Base-by-base conservation (phyloP, 2,888 invertebrate species). In the Trimorus sp. region DNA sequence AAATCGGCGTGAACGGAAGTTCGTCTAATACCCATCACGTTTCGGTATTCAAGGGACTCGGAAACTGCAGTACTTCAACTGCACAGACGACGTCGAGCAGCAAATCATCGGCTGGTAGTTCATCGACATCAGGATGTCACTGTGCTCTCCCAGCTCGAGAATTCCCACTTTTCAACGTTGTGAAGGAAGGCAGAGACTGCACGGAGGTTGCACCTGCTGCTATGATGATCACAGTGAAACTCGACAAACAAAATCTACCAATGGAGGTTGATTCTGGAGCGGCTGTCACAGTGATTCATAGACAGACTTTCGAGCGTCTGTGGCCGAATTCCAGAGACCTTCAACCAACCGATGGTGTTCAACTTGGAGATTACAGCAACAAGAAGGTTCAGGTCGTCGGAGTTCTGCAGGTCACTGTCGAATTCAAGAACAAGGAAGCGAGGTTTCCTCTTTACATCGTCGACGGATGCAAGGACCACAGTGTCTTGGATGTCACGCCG, bases 221-320 rank as follows among this genome's bases (percentile, higher is more conserved):
- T 12, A 1, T 45, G 11, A 45, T 45, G 12, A 12, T 45, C 9
- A 45, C 9, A 2, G 11, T 45, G 45, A 9, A 45, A 45, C 9
- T 45, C 45, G 45, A 45, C 12, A 9, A 45, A 45, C 45, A 45
- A 11, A 45, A 11, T 2, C 11, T 45, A 12, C 12, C 45, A 45
- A 45, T 45, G 12, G 45, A 45, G 45, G 45, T 45, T 12, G 45
- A 45, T 45, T 45, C 45, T 8, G 74, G 74, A 15, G 74, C 65
- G 26, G 63, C 63, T 11, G 74, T 74, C 7, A 58, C 74, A 3
- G 12, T 26, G 26, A 26, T 45, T 45, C 45, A 45, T 12, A 45
- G 45, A 12, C 11, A 9, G 12, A 45, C 45, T 9, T 45, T 45
- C 45, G 45, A 45, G 12, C 9, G 12, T 9, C 12, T 45, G 9